phyloP scores from a whole-genome alignment of 2,888 invertebrate species.

The Aspidiotus destructor region DNA sequence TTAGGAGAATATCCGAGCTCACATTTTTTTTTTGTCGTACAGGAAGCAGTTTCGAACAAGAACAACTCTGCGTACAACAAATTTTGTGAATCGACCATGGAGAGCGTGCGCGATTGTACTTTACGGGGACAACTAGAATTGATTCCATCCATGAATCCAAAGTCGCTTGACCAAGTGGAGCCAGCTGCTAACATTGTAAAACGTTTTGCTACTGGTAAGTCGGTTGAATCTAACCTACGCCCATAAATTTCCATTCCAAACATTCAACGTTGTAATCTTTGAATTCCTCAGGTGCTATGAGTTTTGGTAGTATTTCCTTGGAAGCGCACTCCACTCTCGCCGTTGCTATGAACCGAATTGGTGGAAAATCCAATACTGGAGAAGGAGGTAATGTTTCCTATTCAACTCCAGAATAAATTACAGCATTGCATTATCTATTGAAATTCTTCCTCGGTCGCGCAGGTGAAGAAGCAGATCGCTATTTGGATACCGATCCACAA shows the following conservation, averaged over 20 bases:
- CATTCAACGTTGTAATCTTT: too few relatives aligned
- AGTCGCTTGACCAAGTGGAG: slow-evolving; percentile 82
- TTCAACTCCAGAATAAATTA: neutral
- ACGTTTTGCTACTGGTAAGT: slow-evolving; percentile 73
- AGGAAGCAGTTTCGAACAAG: slow-evolving; percentile 81
- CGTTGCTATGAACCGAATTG: slow-evolving; percentile 92
- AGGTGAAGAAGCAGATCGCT: slow-evolving; percentile 55
- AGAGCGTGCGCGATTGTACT: slow-evolving; percentile 75
- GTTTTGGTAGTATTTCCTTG: slow-evolving; percentile 90
- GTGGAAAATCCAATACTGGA: slow-evolving; percentile 97
- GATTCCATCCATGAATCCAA: slow-evolving; percentile 62
- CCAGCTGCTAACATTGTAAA: slow-evolving; percentile 91
- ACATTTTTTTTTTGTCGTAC: neutral
- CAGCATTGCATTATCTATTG: neutral
- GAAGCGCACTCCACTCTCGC: slow-evolving; percentile 94
- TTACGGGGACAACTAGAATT: slow-evolving; percentile 88
- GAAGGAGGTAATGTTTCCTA: slow-evolving; percentile 65
- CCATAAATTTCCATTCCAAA: too few relatives aligned
- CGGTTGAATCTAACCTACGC: too few relatives aligned
- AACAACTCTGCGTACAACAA: slow-evolving; percentile 73
- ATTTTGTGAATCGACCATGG: slow-evolving; percentile 73
- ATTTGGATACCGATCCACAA: slow-evolving; percentile 67
- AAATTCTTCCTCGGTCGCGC: neutral
- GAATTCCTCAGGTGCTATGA: slow-evolving; percentile 69
- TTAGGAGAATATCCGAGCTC: neutral